Evolutionary conservation across 2,113 vertebrate genomes (phyloP).

Genomic region (Chaetodon auriga): DNA sequence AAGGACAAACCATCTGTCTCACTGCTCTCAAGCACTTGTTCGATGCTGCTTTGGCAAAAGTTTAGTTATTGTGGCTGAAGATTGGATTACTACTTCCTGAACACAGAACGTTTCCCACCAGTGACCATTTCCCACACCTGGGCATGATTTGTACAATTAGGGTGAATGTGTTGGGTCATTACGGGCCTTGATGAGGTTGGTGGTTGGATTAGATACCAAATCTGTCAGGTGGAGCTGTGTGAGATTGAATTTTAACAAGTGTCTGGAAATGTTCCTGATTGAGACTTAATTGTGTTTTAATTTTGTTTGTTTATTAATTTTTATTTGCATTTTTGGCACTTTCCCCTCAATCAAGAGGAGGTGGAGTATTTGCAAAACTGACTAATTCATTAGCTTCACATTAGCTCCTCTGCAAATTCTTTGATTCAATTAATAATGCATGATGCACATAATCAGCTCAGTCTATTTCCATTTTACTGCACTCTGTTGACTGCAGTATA

Average conservation of each 20-base stretch:
- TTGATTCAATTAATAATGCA: not conserved
- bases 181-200: not conserved
- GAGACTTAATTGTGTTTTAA: not conserved
- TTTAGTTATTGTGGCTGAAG: slow-evolving; percentile 5
- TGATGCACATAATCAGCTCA: not conserved
- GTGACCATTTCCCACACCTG: not conserved
- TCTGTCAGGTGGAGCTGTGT: not conserved
- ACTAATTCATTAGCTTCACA: not conserved
- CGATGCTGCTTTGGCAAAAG: not conserved
- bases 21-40: not conserved
- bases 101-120: slow-evolving; percentile 11
- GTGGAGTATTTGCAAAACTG: not conserved
- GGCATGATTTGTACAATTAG: not conserved
- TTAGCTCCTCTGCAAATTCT: too few relatives aligned
- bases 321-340: not conserved
- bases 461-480: not conserved
- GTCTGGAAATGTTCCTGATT: not conserved
- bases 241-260: not conserved
- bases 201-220: too few relatives aligned
- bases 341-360: not conserved
- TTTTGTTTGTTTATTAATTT: not conserved
- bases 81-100: slow-evolving; percentile 6
- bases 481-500: not conserved
- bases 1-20: slow-evolving; percentile 26
- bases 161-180: not conserved